A percentile compares a stretch with the other conserved stretches of the same genome.
Conservation (phyloP, 2,113 vertebrate genomes). For the Lontra canadensis region DNA sequence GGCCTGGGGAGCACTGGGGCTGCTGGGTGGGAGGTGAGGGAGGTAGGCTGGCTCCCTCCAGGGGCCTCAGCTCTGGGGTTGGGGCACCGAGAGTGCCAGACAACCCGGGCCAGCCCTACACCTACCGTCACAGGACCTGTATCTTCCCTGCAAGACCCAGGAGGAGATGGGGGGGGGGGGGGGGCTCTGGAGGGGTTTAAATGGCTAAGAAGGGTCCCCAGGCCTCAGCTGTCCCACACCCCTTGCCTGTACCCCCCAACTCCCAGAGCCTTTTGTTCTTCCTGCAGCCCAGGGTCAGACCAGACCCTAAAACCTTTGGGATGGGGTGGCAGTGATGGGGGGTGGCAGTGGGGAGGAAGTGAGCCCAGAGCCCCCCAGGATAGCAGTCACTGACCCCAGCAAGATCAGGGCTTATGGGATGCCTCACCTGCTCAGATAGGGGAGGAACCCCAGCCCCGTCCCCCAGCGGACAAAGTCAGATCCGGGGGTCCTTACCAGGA, state of each 20-base stretch:
- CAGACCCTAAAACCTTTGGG: not conserved
- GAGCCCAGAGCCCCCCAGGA: not conserved
- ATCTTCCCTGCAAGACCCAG: not conserved
- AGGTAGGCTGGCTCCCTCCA: too few relatives aligned
- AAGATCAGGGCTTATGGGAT: not conserved
- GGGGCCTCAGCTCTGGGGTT: not conserved
- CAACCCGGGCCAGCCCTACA: not conserved
- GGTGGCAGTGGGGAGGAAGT: not conserved
- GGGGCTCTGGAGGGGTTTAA: not conserved
- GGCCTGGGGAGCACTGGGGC: not conserved
- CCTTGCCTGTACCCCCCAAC: not conserved
- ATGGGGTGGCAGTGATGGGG: not conserved
- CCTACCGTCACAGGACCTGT: not conserved
- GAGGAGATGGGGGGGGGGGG: accelerated
- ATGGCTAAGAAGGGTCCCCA: not conserved
- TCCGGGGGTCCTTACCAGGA: conserved; percentile 83
- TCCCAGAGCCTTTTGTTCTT: not conserved
- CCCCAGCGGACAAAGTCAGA: not conserved
- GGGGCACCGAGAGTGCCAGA: not conserved
- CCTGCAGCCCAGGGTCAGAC: not conserved
- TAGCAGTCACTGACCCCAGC: not conserved
- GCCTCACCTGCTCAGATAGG: accelerated
- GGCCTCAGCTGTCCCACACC: not conserved
- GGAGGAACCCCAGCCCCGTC: not conserved
- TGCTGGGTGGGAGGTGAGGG: accelerated